Percentiles rank a stretch among this genome's conserved stretches.
Conservation (phyloP, 2,888 invertebrate species). For the Graphium colonna region DNA sequence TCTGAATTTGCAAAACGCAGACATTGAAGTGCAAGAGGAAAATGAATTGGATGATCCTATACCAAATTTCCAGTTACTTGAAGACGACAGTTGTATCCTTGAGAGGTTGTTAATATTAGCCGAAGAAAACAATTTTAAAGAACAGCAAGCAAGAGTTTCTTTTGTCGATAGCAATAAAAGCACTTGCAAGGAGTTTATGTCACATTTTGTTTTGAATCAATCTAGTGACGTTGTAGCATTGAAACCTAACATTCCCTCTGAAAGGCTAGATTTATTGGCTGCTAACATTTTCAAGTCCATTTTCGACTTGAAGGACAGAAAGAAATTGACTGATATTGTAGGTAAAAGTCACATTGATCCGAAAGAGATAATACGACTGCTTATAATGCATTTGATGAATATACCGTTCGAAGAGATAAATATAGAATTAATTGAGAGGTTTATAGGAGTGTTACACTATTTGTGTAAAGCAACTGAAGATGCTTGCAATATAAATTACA, state of each 20-base stretch:
- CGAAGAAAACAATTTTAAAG: slow-evolving; percentile 64
- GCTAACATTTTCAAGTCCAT: slow-evolving; percentile 63
- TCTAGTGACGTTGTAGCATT: slow-evolving; percentile 46
- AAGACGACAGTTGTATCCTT: slow-evolving; percentile 81
- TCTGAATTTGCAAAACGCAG: slow-evolving; percentile 34
- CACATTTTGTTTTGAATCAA: slow-evolving; percentile 73
- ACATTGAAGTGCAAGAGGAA: slow-evolving; percentile 12
- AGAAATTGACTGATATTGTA: slow-evolving; percentile 44
- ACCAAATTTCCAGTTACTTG: slow-evolving; percentile 58
- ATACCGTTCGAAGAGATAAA: slow-evolving; percentile 75
- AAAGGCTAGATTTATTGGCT: slow-evolving; percentile 53
- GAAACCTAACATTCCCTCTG: slow-evolving; percentile 49
- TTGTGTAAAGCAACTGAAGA: slow-evolving; percentile 83
- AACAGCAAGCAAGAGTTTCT: slow-evolving; percentile 72
- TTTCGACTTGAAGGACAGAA: slow-evolving; percentile 59
- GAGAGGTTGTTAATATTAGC: slow-evolving; percentile 82
- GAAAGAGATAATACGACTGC: slow-evolving; percentile 84
- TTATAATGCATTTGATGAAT: slow-evolving; percentile 86
- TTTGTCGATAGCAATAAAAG: slow-evolving; percentile 76
- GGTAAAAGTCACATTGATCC: slow-evolving; percentile 63
- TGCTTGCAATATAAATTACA: slow-evolving; percentile 82
- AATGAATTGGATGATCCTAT: not conserved
- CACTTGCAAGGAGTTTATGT: slow-evolving; percentile 76
- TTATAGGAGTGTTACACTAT: slow-evolving; percentile 82
- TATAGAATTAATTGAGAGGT: slow-evolving; percentile 83